Percentiles rank a stretch among this genome's conserved stretches.
Evolutionary conservation across 1,140 invertebrate species (phyloP).

Genomic region (Lepidostoma basale): DNA sequence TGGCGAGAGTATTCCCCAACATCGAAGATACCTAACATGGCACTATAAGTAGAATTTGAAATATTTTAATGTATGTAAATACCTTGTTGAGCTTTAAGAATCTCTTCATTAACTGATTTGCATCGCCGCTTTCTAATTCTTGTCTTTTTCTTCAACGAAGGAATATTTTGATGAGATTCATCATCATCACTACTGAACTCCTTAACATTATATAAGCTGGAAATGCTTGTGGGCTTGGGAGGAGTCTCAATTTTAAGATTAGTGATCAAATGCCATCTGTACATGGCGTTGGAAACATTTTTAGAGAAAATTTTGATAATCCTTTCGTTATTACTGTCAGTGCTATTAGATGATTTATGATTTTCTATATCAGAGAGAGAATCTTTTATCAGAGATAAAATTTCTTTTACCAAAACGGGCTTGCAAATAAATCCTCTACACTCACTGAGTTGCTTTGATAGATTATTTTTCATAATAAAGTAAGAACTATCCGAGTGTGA

Average conservation of each 20-base stretch:
- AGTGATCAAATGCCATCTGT: slow-evolving; percentile 58
- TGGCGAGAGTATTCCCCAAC: too few relatives aligned
- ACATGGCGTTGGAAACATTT: slow-evolving; percentile 51
- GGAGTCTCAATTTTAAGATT: slow-evolving; percentile 54
- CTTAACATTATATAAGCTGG: slow-evolving; percentile 56
- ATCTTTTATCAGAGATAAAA: slow-evolving; percentile 56
- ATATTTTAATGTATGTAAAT: too few relatives aligned
- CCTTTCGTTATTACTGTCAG: slow-evolving; percentile 46
- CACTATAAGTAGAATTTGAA: too few relatives aligned
- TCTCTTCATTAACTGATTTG: slow-evolving; percentile 51
- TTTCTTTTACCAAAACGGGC: slow-evolving; percentile 53
- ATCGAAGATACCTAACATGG: too few relatives aligned
- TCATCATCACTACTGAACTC: slow-evolving; percentile 57
- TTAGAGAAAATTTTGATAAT: slow-evolving; percentile 53
- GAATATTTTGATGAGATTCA: slow-evolving; percentile 48
- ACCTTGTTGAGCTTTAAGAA: slow-evolving; percentile 49
- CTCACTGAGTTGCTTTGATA: slow-evolving; percentile 47
- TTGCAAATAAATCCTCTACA: slow-evolving; percentile 57
- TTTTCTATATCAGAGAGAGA: slow-evolving; percentile 52
- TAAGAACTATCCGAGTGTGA: slow-evolving; percentile 60
- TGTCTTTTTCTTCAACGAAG: slow-evolving; percentile 51
- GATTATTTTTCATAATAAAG: slow-evolving; percentile 56
- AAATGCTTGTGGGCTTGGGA: slow-evolving; percentile 52
- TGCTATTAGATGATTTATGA: slow-evolving; percentile 31
- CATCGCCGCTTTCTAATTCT: slow-evolving; percentile 52